A percentile compares a stretch with the other conserved stretches of the same genome.
Conservation (phyloP, 2,113 vertebrate genomes). For the Eclectus roratus region DNA sequence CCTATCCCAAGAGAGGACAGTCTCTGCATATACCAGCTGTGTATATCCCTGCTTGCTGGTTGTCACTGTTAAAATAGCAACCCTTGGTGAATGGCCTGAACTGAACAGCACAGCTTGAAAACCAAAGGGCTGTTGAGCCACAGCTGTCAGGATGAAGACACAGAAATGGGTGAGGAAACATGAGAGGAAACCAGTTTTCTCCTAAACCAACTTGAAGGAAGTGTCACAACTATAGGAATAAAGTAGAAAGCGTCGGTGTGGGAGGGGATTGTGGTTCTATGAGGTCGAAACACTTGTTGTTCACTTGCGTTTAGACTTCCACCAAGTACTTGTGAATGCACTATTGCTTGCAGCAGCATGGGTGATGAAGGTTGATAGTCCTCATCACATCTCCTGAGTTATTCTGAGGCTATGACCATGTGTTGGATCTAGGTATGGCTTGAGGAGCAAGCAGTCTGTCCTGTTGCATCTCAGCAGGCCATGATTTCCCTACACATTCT, state of each 20-base stretch:
- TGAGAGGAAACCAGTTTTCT: background rate
- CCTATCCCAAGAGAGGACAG: background rate
- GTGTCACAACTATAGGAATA: background rate
- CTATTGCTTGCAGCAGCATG: background rate
- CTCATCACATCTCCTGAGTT: background rate
- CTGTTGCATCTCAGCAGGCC: background rate
- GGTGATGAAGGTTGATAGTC: background rate
- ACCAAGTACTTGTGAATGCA: fast-evolving
- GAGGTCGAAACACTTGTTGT: background rate
- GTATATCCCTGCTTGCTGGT: background rate
- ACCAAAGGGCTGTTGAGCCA: background rate
- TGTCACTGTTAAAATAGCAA: background rate
- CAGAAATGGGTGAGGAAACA: background rate
- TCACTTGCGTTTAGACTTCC: background rate
- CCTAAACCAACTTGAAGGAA: background rate
- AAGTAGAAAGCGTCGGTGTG: background rate
- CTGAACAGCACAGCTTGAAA: background rate
- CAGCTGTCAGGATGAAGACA: background rate
- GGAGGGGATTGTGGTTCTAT: background rate
- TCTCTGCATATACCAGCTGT: background rate
- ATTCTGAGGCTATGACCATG: background rate
- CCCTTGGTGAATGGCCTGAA: background rate
- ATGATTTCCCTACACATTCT: background rate
- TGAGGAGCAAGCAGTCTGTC: background rate
- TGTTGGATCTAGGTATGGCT: background rate